Percentiles rank a stretch among this genome's conserved stretches.
These are phyloP conservation scores for Malthinus flaveolus DNA, from an alignment of 2,888 invertebrate species.

Conservation along the genomic window DNA sequence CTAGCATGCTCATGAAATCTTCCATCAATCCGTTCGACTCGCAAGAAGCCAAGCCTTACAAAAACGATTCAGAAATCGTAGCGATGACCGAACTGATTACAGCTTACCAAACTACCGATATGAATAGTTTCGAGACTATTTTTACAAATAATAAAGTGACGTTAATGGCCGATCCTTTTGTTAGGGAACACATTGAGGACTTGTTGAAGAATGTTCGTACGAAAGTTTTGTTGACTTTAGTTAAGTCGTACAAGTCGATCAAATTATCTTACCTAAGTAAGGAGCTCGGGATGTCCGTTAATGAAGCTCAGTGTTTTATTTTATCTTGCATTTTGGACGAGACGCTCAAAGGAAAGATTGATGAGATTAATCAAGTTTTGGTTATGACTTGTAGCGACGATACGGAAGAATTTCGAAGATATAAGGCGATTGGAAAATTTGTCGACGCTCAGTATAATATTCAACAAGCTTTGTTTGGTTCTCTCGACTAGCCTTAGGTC, in stretches of 20 bases:
- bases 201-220: conserved; percentile 92
- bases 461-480: background rate
- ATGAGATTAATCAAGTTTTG: conserved; percentile 90
- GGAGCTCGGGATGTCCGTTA: conserved; percentile 85
- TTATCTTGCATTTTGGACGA: conserved; percentile 96
- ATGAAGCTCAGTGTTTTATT: conserved; percentile 92
- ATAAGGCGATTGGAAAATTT: conserved; percentile 80
- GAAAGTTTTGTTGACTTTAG: conserved; percentile 91
- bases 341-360: conserved; percentile 80
- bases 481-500: no score
- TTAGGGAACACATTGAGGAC: conserved; percentile 95
- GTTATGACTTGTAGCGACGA: conserved; percentile 71
- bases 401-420: conserved; percentile 73
- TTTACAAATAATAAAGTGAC: conserved; percentile 60
- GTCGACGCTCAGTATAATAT: background rate
- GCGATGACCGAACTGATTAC: conserved; percentile 98
- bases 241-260: conserved; percentile 95
- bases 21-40: conserved; percentile 99
- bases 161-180: conserved; percentile 97
- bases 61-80: conserved; percentile 96
- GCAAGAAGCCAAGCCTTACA: conserved; percentile 99
- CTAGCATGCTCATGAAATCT: conserved; percentile 99
- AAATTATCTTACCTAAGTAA: conserved; percentile 95
- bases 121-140: conserved; percentile 95
- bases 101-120: conserved; percentile 96